These are phyloP conservation scores for Nycticorax nycticorax DNA, from an alignment of 2,113 vertebrate genomes.

Conservation along the genomic window DNA sequence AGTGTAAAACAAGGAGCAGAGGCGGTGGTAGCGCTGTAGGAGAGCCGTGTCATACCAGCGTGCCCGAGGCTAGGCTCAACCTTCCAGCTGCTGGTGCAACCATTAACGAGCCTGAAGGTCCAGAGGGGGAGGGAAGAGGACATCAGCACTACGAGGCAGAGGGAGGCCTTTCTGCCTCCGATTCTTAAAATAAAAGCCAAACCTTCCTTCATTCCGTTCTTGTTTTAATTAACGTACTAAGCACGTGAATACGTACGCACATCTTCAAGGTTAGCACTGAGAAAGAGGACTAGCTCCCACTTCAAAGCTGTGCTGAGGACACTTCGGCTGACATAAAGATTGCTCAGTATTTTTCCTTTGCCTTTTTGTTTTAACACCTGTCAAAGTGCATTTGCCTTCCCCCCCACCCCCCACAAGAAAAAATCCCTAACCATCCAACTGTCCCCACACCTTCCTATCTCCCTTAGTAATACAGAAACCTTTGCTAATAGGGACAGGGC, in stretches of 20 bases:
- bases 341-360: not conserved
- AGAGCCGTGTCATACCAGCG: not conserved
- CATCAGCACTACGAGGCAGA: not conserved
- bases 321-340: not conserved
- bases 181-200: not conserved
- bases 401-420: not conserved
- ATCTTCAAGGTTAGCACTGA: not conserved
- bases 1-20: constrained; percentile 2
- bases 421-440: not conserved
- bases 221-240: not conserved
- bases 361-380: not conserved
- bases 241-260: not conserved
- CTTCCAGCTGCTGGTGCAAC: constrained; percentile 10
- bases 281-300: not conserved
- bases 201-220: not conserved
- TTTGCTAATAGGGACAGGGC: not conserved
- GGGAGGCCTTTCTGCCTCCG: not conserved
- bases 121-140: not conserved
- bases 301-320: not conserved
- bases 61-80: constrained; percentile 14
- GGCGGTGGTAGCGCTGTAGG: not conserved
- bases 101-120: not conserved
- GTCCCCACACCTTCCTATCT: not conserved
- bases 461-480: not conserved
- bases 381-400: not conserved